Conservation (phyloP, 2,797 vertebrate genomes). For the Helicolenus hilgendorfi region DNA sequence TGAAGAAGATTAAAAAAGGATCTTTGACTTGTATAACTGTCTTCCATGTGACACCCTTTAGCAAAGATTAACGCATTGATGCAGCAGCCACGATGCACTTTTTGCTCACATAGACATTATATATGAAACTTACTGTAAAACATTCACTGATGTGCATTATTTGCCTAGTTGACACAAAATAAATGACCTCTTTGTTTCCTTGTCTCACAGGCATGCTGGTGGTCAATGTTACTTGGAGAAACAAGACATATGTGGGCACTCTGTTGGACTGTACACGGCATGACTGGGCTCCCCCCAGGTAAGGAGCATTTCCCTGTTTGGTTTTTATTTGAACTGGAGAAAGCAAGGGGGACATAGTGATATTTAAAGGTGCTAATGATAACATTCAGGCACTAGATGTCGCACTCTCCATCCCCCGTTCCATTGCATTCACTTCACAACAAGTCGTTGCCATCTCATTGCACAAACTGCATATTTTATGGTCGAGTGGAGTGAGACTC, state of each 20-base stretch:
- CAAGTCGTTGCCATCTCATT: too few relatives aligned
- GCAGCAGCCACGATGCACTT: not conserved
- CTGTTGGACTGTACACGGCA: conserved; percentile 98
- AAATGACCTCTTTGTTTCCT: conserved; percentile 20
- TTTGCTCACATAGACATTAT: not conserved
- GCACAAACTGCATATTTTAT: too few relatives aligned
- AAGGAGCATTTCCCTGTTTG: conserved; percentile 57
- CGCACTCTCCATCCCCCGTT: too few relatives aligned
- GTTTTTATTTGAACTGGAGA: not conserved
- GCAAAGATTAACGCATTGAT: conserved; percentile 32
- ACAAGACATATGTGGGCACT: conserved; percentile 99
- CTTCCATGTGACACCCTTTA: conserved; percentile 31
- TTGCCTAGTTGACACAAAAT: not conserved
- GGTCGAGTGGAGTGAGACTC: too few relatives aligned
- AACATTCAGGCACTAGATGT: too few relatives aligned
- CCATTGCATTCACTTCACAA: too few relatives aligned
- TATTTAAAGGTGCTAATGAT: not conserved
- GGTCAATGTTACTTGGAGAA: conserved; percentile 99
- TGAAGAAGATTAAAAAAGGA: conserved; percentile 47
- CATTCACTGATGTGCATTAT: not conserved
- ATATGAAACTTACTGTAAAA: not conserved
- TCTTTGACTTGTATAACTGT: conserved; percentile 37
- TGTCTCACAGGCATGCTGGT: conserved; percentile 96
- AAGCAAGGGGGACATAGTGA: not conserved
- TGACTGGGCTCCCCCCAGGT: conserved; percentile 99